These are phyloP conservation scores for Sitobion miscanthi DNA, from an alignment of 1,140 invertebrate species.

Conservation along the genomic window DNA sequence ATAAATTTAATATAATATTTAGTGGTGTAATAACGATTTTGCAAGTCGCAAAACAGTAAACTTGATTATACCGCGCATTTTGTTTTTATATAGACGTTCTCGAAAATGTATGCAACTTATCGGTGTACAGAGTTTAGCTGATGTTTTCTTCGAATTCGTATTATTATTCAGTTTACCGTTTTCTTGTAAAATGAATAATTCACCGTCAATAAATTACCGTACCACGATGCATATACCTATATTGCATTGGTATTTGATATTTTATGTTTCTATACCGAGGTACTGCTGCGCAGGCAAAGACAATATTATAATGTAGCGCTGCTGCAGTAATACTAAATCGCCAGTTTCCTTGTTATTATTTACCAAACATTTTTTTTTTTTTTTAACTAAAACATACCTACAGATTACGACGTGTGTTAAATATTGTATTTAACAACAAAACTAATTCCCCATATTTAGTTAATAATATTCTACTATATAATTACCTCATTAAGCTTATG, in stretches of 20 bases:
- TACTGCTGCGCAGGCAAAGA: background rate
- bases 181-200: slow-evolving; percentile 9
- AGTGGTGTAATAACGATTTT: background rate
- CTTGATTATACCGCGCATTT: background rate
- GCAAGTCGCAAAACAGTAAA: background rate
- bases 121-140: background rate
- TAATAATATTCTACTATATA: background rate
- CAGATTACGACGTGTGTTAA: background rate
- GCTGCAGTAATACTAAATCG: background rate
- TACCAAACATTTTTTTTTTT: background rate
- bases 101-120: background rate
- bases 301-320: background rate
- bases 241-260: background rate
- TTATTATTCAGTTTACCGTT: background rate
- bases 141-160: background rate
- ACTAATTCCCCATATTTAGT: background rate
- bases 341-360: background rate
- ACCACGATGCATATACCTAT: background rate
- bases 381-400: background rate
- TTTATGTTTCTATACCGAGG: background rate
- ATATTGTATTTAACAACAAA: background rate
- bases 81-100: background rate
- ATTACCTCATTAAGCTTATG: background rate
- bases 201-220: background rate
- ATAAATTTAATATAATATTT: background rate